Percentiles rank a stretch among this genome's conserved stretches.
Evolutionary conservation across 2,113 vertebrate species (phyloP).

Genomic region (Toxostoma redivivum): DNA sequence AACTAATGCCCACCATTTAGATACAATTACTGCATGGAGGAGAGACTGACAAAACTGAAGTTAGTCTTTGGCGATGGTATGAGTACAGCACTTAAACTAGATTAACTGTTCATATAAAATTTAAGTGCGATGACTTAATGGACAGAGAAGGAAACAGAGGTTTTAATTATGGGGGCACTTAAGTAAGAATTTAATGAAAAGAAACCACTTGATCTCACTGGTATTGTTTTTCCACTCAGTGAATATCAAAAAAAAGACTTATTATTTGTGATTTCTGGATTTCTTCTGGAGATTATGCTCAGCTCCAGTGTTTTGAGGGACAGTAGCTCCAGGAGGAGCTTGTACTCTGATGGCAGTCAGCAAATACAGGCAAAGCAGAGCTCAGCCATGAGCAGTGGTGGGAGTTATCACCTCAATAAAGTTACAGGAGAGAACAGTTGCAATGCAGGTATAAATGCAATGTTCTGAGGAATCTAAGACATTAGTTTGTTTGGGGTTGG

Average conservation of each 20-base stretch:
- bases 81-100: not conserved
- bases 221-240: not conserved
- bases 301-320: not conserved
- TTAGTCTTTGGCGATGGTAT: not conserved
- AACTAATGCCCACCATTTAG: not conserved
- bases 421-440: not conserved
- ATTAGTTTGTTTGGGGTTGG: not conserved
- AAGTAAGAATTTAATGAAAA: not conserved
- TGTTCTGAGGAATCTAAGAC: not conserved
- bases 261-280: not conserved
- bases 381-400: not conserved
- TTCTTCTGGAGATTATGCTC: not conserved
- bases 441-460: not conserved
- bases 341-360: not conserved
- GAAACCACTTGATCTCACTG: not conserved
- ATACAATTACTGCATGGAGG: not conserved
- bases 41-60: not conserved
- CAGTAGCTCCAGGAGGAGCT: not conserved
- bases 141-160: not conserved
- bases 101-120: not conserved
- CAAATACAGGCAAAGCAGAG: not conserved
- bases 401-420: not conserved
- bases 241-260: not conserved
- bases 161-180: not conserved
- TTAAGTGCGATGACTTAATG: not conserved